Base-by-base conservation (phyloP, 2,888 invertebrate species). In the Ophonus ardosiacus region DNA sequence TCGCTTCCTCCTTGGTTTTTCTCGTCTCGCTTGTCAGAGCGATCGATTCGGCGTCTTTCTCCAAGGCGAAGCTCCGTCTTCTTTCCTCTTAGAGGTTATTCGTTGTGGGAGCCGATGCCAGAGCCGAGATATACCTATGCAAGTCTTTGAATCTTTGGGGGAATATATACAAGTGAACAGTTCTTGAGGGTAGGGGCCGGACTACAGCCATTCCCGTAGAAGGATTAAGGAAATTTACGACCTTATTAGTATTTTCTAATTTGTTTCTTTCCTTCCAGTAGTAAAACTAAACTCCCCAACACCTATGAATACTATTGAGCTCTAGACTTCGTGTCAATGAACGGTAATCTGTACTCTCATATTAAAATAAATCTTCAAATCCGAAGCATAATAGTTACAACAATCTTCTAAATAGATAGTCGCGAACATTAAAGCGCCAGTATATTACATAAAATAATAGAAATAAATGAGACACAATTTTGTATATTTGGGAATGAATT, bases 191-290 rank as follows among this genome's bases (percentile, higher is more conserved):
- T 65, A 18, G 10, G 13, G 31, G 31, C 13, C 56, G 56, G 56
- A 15, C 56, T 56, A 18, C 18, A 65, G 24, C 24, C 31, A 31
- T 5, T 31, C 31, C 31, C 5, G 5, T 1, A 6, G 31, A 38
- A 68, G 68, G 68, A 68, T 68, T 68, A 68, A 31, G 68, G 68
- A 68, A 31, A 68, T 68, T 68, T 68, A 68, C 68, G 68, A 68
- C 8, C 38, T 68, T 68, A 68, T 68, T 68, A 68, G 68, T 68
- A 68, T 68, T 68, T 68, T 38, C 31, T 24, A 68, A 68, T 68
- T 68, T 68, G 68, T 68, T 68, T 38, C 43, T 51, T 51, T 51
- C 43, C 4, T 13, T 51, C 0, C 43, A 8, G 43, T 13, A 61
- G 8, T 61, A 61, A 61, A 15, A 61, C 59, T n/a, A 56, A 61